Percentiles rank a stretch among this genome's conserved stretches.
Evolutionary conservation across 2,797 vertebrate genomes (phyloP).

Genomic region (Phrynocephalus guinanensis): DNA sequence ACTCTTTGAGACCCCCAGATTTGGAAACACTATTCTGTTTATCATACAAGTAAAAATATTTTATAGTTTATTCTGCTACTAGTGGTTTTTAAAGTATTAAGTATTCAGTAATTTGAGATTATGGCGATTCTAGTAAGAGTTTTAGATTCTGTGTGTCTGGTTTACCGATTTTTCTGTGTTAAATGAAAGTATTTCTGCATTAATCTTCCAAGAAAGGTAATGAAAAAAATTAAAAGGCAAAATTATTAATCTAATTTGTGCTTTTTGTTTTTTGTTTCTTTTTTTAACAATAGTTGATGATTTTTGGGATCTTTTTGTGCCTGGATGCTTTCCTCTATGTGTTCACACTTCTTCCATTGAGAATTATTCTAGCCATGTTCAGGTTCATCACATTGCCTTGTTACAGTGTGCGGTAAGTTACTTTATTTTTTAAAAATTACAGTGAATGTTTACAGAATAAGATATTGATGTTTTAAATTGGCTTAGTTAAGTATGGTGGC

Average conservation of each 20-base stretch:
- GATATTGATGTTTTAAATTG: slow-evolving; percentile 1
- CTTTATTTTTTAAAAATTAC: slow-evolving; percentile 34
- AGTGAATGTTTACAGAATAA: slow-evolving; percentile 22
- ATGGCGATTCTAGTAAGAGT: not conserved
- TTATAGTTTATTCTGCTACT: not conserved
- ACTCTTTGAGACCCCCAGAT: not conserved
- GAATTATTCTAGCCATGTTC: slow-evolving; percentile 91
- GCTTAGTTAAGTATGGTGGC: slow-evolving; percentile 11
- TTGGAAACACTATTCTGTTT: not conserved
- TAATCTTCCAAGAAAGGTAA: slow-evolving; percentile 28
- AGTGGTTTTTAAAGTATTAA: not conserved
- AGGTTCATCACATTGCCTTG: slow-evolving; percentile 92
- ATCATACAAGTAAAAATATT: not conserved
- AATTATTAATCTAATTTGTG: slow-evolving; percentile 28
- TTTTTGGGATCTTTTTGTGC: slow-evolving; percentile 96
- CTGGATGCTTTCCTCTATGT: slow-evolving; percentile 97
- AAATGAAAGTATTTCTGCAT: not conserved
- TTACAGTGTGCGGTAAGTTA: slow-evolving; percentile 91
- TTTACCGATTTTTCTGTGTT: not conserved
- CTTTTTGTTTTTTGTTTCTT: slow-evolving; percentile 53
- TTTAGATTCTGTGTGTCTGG: not conserved
- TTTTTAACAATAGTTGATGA: slow-evolving; percentile 87
- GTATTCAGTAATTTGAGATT: not conserved
- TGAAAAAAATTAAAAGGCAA: not conserved
- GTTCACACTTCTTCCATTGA: slow-evolving; percentile 94